Evolutionary conservation across 2,888 invertebrate species (phyloP).

Genomic region (Cyclophora albipunctata): DNA sequence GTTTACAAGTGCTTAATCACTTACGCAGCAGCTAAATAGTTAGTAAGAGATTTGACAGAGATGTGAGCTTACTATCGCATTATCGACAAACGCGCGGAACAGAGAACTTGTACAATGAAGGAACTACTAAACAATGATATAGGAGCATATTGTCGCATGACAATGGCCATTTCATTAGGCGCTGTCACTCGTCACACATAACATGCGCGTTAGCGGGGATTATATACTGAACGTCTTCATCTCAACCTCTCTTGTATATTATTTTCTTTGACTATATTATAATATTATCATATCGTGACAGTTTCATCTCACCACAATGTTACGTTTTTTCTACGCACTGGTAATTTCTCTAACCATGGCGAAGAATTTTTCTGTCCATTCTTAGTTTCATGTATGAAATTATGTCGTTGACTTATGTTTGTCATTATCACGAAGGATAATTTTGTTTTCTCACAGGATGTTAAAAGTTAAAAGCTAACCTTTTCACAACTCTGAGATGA

Average conservation of each 20-base stretch:
- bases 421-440: too few relatives aligned
- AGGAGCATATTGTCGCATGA: slow-evolving; percentile 12
- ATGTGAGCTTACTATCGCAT: slow-evolving; percentile 1
- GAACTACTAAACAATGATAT: slow-evolving; percentile 9
- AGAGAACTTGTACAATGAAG: slow-evolving; percentile 2
- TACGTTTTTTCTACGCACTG: too few relatives aligned
- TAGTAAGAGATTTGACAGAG: slow-evolving; percentile 7
- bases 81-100: background rate
- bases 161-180: slow-evolving; percentile 19
- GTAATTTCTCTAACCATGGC: too few relatives aligned
- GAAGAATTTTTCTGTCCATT: too few relatives aligned
- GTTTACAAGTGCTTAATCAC: slow-evolving; percentile 1
- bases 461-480: too few relatives aligned
- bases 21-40: slow-evolving; percentile 1
- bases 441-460: too few relatives aligned
- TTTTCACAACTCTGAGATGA: too few relatives aligned
- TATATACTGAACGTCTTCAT: slow-evolving; percentile 6
- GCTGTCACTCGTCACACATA: slow-evolving; percentile 7
- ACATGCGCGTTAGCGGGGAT: slow-evolving; percentile 9
- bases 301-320: too few relatives aligned
- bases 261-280: slow-evolving; percentile 7
- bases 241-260: slow-evolving; percentile 5
- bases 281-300: too few relatives aligned
- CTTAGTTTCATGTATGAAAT: too few relatives aligned
- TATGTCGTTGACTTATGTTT: too few relatives aligned